These are phyloP conservation scores for Leistus spinibarbis DNA, from an alignment of 2,888 invertebrate genomes.

Conservation along the genomic window DNA sequence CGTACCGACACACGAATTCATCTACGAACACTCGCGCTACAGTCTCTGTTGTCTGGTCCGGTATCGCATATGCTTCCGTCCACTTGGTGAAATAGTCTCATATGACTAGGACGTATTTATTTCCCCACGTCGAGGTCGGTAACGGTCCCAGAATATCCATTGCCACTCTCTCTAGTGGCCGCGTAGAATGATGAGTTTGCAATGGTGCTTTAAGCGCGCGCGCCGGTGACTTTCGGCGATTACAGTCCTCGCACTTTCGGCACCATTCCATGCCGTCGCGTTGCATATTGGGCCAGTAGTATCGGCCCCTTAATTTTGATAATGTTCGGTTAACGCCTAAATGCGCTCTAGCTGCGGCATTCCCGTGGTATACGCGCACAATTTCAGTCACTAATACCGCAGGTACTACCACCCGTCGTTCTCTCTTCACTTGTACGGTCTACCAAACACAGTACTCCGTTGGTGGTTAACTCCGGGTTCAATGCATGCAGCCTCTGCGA, in stretches of 20 bases:
- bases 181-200: neutral
- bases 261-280: neutral
- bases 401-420: slow-evolving; percentile 7
- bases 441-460: neutral
- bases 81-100: slow-evolving; percentile 39
- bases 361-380: neutral
- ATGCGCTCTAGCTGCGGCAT: slow-evolving; percentile 6
- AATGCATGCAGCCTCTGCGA: neutral
- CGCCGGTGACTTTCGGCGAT: slow-evolving; percentile 7
- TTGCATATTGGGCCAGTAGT: slow-evolving; percentile 14
- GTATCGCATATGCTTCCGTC: slow-evolving; percentile 42
- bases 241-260: slow-evolving; percentile 3
- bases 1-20: slow-evolving; percentile 43
- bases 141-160: slow-evolving; percentile 11
- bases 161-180: slow-evolving; percentile 11
- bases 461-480: neutral
- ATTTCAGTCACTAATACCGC: neutral
- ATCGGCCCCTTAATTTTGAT: neutral
- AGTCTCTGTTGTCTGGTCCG: slow-evolving; percentile 42
- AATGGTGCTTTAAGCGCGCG: neutral
- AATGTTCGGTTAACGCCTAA: slow-evolving; percentile 7
- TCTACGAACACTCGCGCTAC: slow-evolving; percentile 44
- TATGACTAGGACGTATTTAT: slow-evolving; percentile 2
- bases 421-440: neutral
- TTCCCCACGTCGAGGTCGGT: neutral